phyloP scores from a whole-genome alignment of 1,140 invertebrate genomes.

The Drosophila takahashii region DNA sequence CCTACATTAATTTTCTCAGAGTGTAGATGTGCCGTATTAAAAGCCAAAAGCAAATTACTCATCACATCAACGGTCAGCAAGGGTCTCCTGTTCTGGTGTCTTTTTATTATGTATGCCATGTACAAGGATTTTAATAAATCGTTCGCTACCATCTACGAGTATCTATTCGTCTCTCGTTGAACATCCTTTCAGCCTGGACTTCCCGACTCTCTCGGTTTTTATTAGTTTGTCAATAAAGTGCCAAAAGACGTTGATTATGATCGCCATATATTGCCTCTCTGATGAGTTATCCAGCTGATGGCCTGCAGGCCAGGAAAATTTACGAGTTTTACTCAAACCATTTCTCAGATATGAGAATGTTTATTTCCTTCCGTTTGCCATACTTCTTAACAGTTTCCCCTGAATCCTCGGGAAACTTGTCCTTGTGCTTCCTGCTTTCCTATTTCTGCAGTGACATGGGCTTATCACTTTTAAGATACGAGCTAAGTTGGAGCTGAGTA shows the following conservation, averaged over 20 bases:
- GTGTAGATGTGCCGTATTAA: slow-evolving; percentile 51
- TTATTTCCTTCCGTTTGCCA: slow-evolving; percentile 48
- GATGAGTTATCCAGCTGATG: slow-evolving; percentile 64
- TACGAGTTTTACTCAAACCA: slow-evolving; percentile 35
- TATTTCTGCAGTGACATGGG: neutral
- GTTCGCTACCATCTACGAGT: slow-evolving; percentile 54
- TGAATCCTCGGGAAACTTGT: neutral
- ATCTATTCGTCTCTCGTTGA: slow-evolving; percentile 4
- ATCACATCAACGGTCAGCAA: slow-evolving; percentile 74
- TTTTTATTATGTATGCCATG: slow-evolving; percentile 74
- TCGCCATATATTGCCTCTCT: slow-evolving; percentile 49
- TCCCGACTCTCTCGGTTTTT: slow-evolving; percentile 47
- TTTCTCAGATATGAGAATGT: slow-evolving; percentile 45
- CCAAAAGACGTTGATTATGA: slow-evolving; percentile 78
- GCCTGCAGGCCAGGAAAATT: slow-evolving; percentile 55
- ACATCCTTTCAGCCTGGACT: slow-evolving; percentile 1
- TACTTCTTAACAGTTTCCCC: slow-evolving; percentile 12
- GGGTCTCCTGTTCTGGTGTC: slow-evolving; percentile 23
- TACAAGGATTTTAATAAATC: slow-evolving; percentile 79
- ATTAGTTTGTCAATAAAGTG: slow-evolving; percentile 82
- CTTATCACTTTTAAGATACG: slow-evolving; percentile 13
- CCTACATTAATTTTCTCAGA: neutral
- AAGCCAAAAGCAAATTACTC: slow-evolving; percentile 82
- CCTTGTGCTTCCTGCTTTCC: slow-evolving; percentile 8
- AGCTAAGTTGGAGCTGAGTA: neutral